Evolutionary conservation across 2,797 vertebrate species (phyloP).

Genomic region (Scolopax bukidnonensis): DNA sequence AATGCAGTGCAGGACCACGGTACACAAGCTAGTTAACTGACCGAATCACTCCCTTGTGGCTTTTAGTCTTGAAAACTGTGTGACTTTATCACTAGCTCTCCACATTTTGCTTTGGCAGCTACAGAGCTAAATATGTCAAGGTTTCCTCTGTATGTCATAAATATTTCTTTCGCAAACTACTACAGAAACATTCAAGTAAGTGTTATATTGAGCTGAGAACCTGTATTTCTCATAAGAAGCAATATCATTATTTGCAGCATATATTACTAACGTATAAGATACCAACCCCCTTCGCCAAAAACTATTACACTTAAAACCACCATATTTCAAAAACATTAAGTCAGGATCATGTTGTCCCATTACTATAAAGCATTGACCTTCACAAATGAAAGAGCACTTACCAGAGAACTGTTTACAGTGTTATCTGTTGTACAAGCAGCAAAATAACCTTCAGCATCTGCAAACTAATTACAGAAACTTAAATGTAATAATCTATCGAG

Average conservation of each 20-base stretch:
- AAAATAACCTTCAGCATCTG: conserved; percentile 91
- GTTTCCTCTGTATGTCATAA: neutral
- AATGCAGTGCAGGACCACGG: neutral
- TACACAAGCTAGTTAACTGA: neutral
- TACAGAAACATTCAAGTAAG: neutral
- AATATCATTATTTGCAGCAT: neutral
- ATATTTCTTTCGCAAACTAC: neutral
- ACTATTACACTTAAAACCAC: neutral
- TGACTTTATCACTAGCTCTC: neutral
- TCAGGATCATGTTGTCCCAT: neutral
- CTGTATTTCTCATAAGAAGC: neutral
- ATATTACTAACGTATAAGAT: neutral
- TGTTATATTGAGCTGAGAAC: neutral
- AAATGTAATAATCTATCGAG: neutral
- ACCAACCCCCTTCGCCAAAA: neutral
- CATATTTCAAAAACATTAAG: neutral
- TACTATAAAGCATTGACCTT: neutral
- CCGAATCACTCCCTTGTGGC: neutral
- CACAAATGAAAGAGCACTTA: conserved; percentile 73
- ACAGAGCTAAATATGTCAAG: neutral
- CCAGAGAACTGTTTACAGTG: conserved; percentile 87
- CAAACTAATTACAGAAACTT: conserved; percentile 82
- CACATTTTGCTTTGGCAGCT: neutral
- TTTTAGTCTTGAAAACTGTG: neutral
- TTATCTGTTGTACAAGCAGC: conserved; percentile 87